phyloP scores from a whole-genome alignment of 2,113 vertebrate genomes.

The Oxygymnocypris stewartii region DNA sequence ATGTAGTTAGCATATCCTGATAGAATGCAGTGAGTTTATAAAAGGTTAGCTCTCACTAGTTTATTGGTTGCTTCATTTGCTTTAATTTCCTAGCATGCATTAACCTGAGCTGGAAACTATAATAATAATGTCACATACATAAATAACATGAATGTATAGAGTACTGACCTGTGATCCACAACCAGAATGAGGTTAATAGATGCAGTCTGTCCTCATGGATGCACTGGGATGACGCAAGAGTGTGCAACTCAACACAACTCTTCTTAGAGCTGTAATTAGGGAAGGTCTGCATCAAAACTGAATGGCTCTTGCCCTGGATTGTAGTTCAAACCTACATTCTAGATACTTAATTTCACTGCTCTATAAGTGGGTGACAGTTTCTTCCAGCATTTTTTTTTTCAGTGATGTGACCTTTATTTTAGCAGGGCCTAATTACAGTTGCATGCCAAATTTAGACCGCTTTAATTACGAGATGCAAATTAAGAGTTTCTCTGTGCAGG shows the following conservation, averaged over 20 bases:
- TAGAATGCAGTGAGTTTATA: not conserved
- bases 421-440: constrained; percentile 34
- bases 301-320: constrained; percentile 26
- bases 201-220: constrained; percentile 16
- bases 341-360: not conserved
- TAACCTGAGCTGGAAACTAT: not conserved
- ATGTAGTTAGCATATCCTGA: not conserved
- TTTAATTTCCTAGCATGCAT: not conserved
- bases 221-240: constrained; percentile 1
- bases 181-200: constrained; percentile 34
- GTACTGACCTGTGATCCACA: constrained; percentile 5
- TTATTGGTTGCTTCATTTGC: not conserved
- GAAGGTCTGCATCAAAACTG: constrained; percentile 39
- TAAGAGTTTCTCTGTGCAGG: not conserved
- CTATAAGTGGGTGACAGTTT: not conserved
- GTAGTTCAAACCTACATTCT: constrained; percentile 27
- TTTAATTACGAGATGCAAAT: constrained; percentile 37
- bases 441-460: constrained; percentile 12
- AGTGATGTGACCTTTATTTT: constrained; percentile 47
- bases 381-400: constrained; percentile 19
- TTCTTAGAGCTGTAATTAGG: constrained; percentile 28
- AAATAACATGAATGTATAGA: not conserved
- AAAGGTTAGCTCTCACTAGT: not conserved
- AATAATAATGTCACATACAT: not conserved
- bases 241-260: constrained; percentile 14